Percentiles rank a stretch among this genome's conserved stretches.
Evolutionary conservation across 2,888 invertebrate species (phyloP).

Genomic region (Diachrysia chrysitis): DNA sequence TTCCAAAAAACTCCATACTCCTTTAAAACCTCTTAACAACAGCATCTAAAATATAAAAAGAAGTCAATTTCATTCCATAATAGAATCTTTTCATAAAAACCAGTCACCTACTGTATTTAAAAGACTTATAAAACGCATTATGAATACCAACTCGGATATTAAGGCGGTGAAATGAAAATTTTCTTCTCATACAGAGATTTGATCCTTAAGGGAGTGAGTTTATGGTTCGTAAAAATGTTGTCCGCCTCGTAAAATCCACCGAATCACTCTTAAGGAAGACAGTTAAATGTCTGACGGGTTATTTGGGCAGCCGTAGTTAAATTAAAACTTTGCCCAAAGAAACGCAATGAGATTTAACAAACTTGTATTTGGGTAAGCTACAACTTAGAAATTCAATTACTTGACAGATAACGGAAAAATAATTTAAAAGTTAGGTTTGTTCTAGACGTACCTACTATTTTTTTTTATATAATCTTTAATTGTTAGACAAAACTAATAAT

Average conservation of each 20-base stretch:
- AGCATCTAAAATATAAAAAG: not conserved
- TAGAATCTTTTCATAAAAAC: constrained; percentile 21
- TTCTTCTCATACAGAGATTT: constrained; percentile 45
- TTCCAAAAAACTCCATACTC: not conserved
- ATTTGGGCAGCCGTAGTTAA: constrained; percentile 3
- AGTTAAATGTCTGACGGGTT: constrained; percentile 7
- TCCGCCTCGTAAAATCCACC: constrained; percentile 32
- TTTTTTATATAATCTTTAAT: too few species aligned
- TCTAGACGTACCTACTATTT: too few species aligned
- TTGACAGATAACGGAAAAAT: too few species aligned
- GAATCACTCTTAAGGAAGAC: constrained; percentile 12
- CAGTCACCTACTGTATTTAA: constrained; percentile 20
- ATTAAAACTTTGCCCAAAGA: not conserved
- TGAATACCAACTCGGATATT: constrained; percentile 54
- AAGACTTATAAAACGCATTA: constrained; percentile 48
- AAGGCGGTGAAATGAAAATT: constrained; percentile 51
- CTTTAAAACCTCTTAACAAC: not conserved
- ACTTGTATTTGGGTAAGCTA: not conserved
- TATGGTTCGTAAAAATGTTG: constrained; percentile 42
- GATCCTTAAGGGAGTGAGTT: constrained; percentile 34
- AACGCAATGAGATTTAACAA: not conserved
- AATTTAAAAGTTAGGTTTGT: too few species aligned
- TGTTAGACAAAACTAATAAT: too few species aligned
- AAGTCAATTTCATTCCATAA: not conserved
- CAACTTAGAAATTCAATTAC: not conserved